These are phyloP conservation scores for Percopsis transmontana DNA, from an alignment of 2,113 vertebrate species.

Conservation along the genomic window DNA sequence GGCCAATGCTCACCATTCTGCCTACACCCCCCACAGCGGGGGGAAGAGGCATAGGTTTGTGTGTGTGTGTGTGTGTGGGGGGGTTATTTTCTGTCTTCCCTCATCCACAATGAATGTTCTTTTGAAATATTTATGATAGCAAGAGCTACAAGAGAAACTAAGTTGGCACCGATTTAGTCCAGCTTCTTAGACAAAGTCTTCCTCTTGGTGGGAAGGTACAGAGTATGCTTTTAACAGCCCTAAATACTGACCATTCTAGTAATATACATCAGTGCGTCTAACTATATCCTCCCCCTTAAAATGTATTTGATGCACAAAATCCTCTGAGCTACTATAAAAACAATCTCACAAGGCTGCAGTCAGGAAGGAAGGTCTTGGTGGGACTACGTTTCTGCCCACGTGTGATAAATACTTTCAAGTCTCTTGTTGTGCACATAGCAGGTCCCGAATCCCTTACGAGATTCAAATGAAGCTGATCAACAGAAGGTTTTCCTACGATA, in stretches of 20 bases:
- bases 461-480: too few species aligned
- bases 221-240: background rate
- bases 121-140: constrained; percentile 59
- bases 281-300: background rate
- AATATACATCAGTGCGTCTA: background rate
- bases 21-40: background rate
- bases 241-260: background rate
- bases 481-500: constrained; percentile 11
- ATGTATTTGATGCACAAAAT: constrained; percentile 15
- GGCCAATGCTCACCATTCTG: background rate
- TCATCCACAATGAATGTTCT: constrained; percentile 55
- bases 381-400: constrained; percentile 24
- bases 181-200: background rate
- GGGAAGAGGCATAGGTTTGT: constrained; percentile 26
- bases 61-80: constrained; percentile 3
- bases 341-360: background rate
- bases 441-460: constrained; percentile 14
- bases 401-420: constrained; percentile 20
- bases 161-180: constrained; percentile 19
- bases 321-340: background rate
- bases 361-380: constrained; percentile 5
- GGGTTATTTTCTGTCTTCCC: constrained; percentile 19
- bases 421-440: constrained; percentile 17
- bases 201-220: background rate
- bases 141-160: constrained; percentile 20